Conservation (phyloP, 2,113 vertebrate species). For the Eupsittula cactorum region DNA sequence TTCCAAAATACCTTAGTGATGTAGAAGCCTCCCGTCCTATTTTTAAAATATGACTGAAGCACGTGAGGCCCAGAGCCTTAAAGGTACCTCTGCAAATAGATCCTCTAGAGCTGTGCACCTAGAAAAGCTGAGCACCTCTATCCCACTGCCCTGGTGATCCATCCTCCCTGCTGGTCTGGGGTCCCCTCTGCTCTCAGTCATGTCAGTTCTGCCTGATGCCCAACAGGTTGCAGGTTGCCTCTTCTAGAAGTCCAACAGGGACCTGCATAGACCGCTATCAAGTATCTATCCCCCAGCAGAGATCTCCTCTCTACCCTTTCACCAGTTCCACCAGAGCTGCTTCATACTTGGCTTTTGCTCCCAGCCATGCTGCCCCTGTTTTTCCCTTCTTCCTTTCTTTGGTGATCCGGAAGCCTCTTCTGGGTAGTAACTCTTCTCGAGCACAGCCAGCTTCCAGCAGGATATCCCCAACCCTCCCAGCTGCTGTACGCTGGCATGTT, state of each 20-base stretch:
- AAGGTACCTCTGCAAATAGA: conserved; percentile 25
- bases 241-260: not conserved
- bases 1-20: conserved; percentile 64
- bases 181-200: not conserved
- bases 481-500: not conserved
- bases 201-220: fast-evolving
- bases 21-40: conserved; percentile 54
- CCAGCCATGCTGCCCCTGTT: not conserved
- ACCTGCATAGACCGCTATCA: fast-evolving
- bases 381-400: not conserved
- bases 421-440: not conserved
- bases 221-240: not conserved
- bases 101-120: not conserved
- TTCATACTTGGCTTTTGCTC: not conserved
- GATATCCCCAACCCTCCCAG: not conserved
- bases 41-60: conserved; percentile 59
- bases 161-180: not conserved
- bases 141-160: not conserved
- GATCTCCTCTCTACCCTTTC: not conserved
- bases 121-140: not conserved
- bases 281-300: not conserved
- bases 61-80: conserved; percentile 18
- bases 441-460: not conserved
- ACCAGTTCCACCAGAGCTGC: not conserved
- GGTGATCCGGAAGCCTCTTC: not conserved